Evolutionary conservation across 2,797 vertebrate species (phyloP), one percentile per base, ranked within the genome.

Genomic region (Pampus argenteus): DNA sequence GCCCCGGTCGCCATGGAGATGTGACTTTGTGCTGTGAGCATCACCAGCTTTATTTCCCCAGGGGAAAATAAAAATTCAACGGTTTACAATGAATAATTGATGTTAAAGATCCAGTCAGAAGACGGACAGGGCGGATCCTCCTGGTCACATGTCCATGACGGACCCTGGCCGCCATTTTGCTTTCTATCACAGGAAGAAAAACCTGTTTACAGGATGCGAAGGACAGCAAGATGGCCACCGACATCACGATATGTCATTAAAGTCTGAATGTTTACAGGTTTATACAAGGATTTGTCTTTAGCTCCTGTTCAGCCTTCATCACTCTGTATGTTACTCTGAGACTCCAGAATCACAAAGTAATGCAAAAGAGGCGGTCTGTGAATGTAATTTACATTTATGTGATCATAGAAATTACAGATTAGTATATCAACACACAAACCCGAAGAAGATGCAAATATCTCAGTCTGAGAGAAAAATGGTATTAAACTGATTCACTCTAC

Each of bases 1-100:
- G 61, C 25, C 17, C 63, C 63, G 65, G 65, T 76, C 9, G 2
- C 64, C 52, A 78, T 45, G 61, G 74, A 57, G 22, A 76, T 3
- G 1, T 25, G 47, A 60, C 48, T 48, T 11, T 51, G 14, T 42
- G 48, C 29, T 9, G 56, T 59, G 11, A 29, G 5, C 42, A 31
- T 26, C 25, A 29, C 1, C 58, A 31, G 17, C 26, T 47, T 48
- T 22, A 47, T 48, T 61, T 61, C 25, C 34, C 18, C 57, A 13
- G 25, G 50, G 40, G 50, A 58, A 17, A 36, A 68, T 65, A 14
- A 65, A 49, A 56, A 58, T 28, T 38, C 10, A 25, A 17, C 42
- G 18, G 29, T 34, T 57, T 15, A n/a, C 50, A 66, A 62, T 77
- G 4, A 66, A 62, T 28, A 42, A 71, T 51, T 57, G 3, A 66